Percentiles rank a stretch among this genome's conserved stretches.
phyloP scores from a whole-genome alignment of 2,888 invertebrate species.

The Lumbricus terrestris region DNA sequence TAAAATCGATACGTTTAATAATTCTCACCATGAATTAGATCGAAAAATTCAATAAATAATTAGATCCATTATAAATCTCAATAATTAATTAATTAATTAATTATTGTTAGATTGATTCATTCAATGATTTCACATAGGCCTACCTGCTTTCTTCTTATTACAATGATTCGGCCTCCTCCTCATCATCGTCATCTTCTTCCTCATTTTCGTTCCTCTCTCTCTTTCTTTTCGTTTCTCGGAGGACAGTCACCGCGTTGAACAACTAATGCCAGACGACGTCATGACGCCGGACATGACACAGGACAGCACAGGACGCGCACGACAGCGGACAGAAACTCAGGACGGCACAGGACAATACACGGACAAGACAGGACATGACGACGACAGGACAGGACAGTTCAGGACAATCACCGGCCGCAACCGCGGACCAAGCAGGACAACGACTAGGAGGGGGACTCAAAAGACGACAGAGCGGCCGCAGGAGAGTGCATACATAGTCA shows the following conservation, averaged over 20 bases:
- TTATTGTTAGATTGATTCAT: too few species aligned
- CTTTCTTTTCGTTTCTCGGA: neutral
- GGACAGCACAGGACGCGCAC: neutral
- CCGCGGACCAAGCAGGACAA: neutral
- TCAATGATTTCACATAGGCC: neutral
- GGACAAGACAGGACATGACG: conserved; percentile 11
- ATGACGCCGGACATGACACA: neutral
- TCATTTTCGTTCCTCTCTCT: neutral
- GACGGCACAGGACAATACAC: neutral
- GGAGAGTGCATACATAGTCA: neutral
- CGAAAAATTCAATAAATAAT: too few species aligned
- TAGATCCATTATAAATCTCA: too few species aligned
- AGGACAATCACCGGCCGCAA: neutral
- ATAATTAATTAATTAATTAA: too few species aligned
- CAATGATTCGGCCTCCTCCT: neutral
- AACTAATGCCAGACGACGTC: neutral
- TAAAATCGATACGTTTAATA: too few species aligned
- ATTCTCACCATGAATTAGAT: too few species aligned
- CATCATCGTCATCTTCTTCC: neutral
- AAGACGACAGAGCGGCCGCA: neutral
- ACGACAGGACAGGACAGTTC: neutral
- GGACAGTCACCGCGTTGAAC: neutral
- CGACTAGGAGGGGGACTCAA: too few species aligned
- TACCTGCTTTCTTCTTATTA: neutral
- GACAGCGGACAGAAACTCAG: conserved; percentile 4